Evolutionary conservation across 2,113 vertebrate species (phyloP), one percentile per base, ranked within the genome.

Genomic region (Prunella himalayana): DNA sequence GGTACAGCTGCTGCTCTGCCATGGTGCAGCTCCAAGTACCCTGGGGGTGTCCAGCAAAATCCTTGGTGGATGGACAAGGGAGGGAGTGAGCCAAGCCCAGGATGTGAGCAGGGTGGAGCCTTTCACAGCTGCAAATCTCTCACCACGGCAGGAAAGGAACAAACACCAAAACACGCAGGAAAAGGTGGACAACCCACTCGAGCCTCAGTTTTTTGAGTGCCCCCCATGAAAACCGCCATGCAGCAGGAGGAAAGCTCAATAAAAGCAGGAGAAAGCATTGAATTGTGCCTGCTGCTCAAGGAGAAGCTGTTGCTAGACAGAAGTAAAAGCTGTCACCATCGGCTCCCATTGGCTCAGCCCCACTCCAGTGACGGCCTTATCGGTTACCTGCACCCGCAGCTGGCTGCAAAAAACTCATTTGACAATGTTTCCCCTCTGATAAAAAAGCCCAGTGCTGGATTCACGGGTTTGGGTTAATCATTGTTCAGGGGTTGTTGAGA

Each of bases 221-320:
- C 41, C 30, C 30, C 57, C 54, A 25, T 25, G 59, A 95, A 82
- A 82, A 63, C 11, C 22, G 7, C 44, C 2, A 1, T 16, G 50
- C 10, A 33, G 41, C 23, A 61, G 51, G 50, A 86, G 70, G 65
- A 15, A 13, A 63, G 63, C 76, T 64, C 49, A 51, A 5, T 53
- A 39, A 84, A 57, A 92, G 44, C 68, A 44, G 53, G 56, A 25
- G 69, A 76, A 93, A 82, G 84, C 24, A 11, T 17, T 54, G 60
- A 86, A 88, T 82, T 19, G 51, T 22, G 23, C 69, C 82, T 77
- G 82, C 82, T 57, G 83, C 92, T 95, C 72, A 33, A 54, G 89
- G 83, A 93, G 96, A 94, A 94, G 86, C 94, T 94, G 97, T 96
- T 96, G 96, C 95, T 97, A 97, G 95, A 95, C 95, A 97, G 91